Conservation (phyloP, 2,888 invertebrate species). For the Diplazon laetatorius region DNA sequence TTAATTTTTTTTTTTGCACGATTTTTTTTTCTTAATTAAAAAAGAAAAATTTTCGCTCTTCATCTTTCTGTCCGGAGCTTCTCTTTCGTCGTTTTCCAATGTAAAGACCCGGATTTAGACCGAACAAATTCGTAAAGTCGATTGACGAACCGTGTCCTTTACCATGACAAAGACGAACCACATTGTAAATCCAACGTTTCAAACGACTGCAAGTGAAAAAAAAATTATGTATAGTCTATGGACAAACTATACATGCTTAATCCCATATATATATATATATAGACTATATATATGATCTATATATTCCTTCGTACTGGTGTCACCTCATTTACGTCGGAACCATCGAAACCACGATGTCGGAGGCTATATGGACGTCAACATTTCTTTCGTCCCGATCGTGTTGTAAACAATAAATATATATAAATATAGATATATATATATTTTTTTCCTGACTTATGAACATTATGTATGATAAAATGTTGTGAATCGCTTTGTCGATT, state of each 20-base stretch:
- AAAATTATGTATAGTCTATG: no score
- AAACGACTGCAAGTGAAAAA: no score
- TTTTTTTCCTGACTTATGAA: neutral
- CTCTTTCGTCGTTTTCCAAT: neutral
- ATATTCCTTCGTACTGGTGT: neutral
- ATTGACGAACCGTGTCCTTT: neutral
- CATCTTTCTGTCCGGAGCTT: neutral
- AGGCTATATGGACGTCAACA: neutral
- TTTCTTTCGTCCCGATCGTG: slow-evolving; percentile 13
- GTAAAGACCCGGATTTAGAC: neutral
- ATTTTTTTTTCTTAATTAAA: no score
- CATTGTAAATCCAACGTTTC: no score
- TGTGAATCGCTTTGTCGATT: neutral
- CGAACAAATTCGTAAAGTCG: slow-evolving; percentile 17
- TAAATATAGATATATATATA: slow-evolving; percentile 11
- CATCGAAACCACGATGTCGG: neutral
- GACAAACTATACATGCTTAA: no score
- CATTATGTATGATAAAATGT: slow-evolving; percentile 1
- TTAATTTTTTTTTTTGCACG: neutral
- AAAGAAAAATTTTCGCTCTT: neutral
- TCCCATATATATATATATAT: no score
- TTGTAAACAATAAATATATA: no score
- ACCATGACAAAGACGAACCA: neutral
- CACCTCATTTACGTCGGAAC: neutral
- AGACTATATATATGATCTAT: no score